These are phyloP conservation scores for Macquaria australasica DNA, from an alignment of 2,113 vertebrate genomes.

Conservation along the genomic window DNA sequence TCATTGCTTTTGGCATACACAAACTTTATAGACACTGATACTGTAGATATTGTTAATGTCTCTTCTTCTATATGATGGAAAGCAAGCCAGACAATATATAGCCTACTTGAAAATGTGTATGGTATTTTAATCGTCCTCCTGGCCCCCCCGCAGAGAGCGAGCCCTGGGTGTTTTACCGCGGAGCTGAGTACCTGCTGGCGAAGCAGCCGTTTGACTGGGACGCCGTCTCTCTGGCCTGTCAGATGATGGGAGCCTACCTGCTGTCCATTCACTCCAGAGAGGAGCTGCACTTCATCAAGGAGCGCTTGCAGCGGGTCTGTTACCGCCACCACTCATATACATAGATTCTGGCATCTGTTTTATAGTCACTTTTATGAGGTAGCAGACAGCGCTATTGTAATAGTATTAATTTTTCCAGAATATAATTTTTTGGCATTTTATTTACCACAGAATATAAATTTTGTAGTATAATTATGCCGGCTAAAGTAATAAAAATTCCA, in stretches of 20 bases:
- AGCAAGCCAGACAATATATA: background rate
- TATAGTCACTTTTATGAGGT: background rate
- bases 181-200: slow-evolving; percentile 90
- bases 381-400: background rate
- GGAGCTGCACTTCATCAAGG: slow-evolving; percentile 91
- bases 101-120: background rate
- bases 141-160: slow-evolving; percentile 84
- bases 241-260: slow-evolving; percentile 87
- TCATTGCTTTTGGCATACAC: background rate
- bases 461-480: no score
- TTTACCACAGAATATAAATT: background rate
- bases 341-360: background rate
- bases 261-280: slow-evolving; percentile 89
- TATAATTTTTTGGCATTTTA: background rate
- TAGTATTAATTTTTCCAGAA: background rate
- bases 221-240: slow-evolving; percentile 87
- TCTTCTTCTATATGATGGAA: background rate
- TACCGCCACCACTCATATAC: background rate
- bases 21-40: background rate
- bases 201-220: slow-evolving; percentile 85
- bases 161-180: slow-evolving; percentile 91
- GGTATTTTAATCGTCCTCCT: background rate
- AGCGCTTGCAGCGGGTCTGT: slow-evolving; percentile 88
- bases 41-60: background rate
- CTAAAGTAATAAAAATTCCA: background rate